These are phyloP conservation scores for Centropyge bicolor DNA, from an alignment of 2,797 vertebrate genomes.

Conservation along the genomic window DNA sequence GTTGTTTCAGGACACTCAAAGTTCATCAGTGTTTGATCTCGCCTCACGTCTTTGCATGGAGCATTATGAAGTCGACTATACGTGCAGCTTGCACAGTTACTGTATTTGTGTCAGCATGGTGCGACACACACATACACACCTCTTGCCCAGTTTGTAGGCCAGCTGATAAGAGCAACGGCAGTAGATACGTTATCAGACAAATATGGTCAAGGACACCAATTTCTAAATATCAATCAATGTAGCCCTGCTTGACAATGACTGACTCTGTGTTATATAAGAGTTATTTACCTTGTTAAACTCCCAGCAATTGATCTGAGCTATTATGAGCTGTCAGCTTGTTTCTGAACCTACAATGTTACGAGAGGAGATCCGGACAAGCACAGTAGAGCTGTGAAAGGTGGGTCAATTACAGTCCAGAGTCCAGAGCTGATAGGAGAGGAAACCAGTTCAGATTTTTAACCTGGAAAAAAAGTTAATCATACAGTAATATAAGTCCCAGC, in stretches of 20 bases:
- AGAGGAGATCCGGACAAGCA: not conserved
- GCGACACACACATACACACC: conserved; percentile 33
- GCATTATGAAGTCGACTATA: not conserved
- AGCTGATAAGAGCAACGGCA: conserved; percentile 58
- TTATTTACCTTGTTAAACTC: conserved; percentile 14
- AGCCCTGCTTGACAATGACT: conserved; percentile 10
- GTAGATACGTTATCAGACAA: conserved; percentile 47
- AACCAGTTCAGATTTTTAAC: conserved; percentile 46
- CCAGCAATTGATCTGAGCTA: not conserved
- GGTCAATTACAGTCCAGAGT: conserved; percentile 51
- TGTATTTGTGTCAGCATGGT: conserved; percentile 1
- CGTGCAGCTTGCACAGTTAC: not conserved
- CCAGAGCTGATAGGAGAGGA: conserved; percentile 34
- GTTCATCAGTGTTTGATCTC: not conserved
- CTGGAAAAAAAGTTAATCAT: not conserved
- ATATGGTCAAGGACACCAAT: conserved; percentile 21
- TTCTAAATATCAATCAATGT: conserved; percentile 20
- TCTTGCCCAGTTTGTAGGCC: conserved; percentile 47
- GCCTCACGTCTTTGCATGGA: not conserved
- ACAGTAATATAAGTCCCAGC: conserved; percentile 20
- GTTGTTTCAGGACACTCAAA: conserved; percentile 13
- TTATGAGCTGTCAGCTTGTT: conserved; percentile 10
- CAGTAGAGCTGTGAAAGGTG: conserved; percentile 23
- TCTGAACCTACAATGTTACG: conserved; percentile 21
- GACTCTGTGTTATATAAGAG: conserved; percentile 38